phyloP scores from a whole-genome alignment of 2,113 vertebrate genomes.

The Burhinus oedicnemus region DNA sequence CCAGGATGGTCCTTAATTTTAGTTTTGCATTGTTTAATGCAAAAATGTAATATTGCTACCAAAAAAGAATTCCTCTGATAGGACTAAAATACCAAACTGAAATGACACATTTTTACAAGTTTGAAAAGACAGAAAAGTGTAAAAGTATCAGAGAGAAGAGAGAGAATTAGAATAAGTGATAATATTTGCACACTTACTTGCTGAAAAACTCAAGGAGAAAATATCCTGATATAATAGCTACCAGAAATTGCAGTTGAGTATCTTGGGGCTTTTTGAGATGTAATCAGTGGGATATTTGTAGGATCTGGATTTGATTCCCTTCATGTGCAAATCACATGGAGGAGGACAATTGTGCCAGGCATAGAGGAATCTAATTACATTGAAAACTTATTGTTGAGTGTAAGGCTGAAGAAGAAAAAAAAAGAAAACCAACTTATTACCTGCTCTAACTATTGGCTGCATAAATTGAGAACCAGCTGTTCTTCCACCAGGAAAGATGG shows the following conservation, averaged over 20 bases:
- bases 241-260: not conserved
- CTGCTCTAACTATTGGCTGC: not conserved
- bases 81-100: not conserved
- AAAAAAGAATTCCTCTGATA: not conserved
- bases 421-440: not conserved
- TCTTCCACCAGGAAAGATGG: not conserved
- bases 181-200: not conserved
- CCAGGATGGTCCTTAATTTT: not conserved
- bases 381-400: not conserved
- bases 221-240: not conserved
- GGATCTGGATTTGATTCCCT: not conserved
- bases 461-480: not conserved
- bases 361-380: constrained; percentile 1
- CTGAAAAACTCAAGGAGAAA: not conserved
- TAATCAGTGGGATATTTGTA: not conserved
- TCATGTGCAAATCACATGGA: constrained; percentile 5
- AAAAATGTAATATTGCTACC: not conserved
- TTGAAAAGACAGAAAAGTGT: not conserved
- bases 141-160: not conserved
- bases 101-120: not conserved
- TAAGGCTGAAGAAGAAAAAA: not conserved
- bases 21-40: not conserved
- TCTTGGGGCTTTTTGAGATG: not conserved
- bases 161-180: not conserved
- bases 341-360: not conserved